These are phyloP conservation scores for Alethe diademata DNA, from an alignment of 2,113 vertebrate species.

Conservation along the genomic window DNA sequence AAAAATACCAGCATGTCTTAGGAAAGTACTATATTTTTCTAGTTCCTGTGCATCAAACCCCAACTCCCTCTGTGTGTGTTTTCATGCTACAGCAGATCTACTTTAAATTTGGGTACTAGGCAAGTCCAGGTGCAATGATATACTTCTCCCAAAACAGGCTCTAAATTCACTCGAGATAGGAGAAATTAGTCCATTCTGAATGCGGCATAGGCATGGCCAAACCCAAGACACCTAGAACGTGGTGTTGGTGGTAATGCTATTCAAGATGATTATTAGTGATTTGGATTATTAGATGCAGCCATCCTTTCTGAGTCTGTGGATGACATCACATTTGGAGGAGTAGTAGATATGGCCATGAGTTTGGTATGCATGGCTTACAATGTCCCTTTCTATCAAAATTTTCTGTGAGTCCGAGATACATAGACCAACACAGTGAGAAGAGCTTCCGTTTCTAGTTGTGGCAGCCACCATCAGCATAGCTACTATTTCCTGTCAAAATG, in stretches of 20 bases:
- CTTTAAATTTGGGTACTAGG: neutral
- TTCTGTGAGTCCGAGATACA: neutral
- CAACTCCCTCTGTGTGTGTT: neutral
- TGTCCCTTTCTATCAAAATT: neutral
- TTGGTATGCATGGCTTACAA: neutral
- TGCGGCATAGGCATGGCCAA: neutral
- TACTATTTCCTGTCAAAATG: neutral
- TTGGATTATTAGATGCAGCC: neutral
- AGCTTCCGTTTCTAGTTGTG: neutral
- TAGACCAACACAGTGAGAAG: neutral
- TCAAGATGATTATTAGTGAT: neutral
- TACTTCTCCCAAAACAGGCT: neutral
- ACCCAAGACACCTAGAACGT: neutral
- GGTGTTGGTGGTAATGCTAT: neutral
- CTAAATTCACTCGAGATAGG: neutral
- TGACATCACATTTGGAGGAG: neutral
- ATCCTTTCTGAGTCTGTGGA: neutral
- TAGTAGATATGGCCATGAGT: neutral
- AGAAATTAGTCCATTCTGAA: neutral
- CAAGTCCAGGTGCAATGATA: neutral
- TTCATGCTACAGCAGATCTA: neutral
- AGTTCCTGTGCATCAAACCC: neutral
- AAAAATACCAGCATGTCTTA: neutral
- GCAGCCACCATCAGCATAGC: neutral
- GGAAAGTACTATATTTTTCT: neutral